phyloP scores from a whole-genome alignment of 2,888 invertebrate genomes.

The Sesia apiformis region DNA sequence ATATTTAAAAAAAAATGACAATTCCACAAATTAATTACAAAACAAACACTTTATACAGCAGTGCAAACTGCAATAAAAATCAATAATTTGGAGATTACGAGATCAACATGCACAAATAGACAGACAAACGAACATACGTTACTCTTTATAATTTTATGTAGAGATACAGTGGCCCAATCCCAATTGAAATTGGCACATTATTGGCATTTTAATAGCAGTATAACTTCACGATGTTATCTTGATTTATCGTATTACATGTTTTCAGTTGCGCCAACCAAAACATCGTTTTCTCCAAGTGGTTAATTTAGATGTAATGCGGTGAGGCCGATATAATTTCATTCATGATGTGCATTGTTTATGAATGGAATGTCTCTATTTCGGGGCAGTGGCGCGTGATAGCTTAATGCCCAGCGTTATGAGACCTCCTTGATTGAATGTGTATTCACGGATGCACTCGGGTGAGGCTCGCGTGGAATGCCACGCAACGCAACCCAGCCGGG shows the following conservation, averaged over 20 bases:
- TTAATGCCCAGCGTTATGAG: conserved; percentile 36
- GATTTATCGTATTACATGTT: conserved; percentile 48
- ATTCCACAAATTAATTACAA: no score
- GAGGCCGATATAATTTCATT: conserved; percentile 46
- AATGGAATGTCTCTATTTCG: conserved; percentile 54
- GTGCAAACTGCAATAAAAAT: no score
- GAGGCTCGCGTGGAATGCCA: conserved; percentile 30
- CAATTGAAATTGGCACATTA: conserved; percentile 55
- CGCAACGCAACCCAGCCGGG: conserved; percentile 11
- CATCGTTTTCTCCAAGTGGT: conserved; percentile 34
- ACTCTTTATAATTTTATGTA: neutral
- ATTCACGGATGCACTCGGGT: conserved; percentile 52
- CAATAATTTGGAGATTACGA: no score
- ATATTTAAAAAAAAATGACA: no score
- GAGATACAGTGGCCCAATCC: conserved; percentile 35
- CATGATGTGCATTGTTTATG: conserved; percentile 54
- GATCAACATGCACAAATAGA: no score
- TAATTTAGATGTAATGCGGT: conserved; percentile 46
- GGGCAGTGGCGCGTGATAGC: conserved; percentile 48
- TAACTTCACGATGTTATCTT: conserved; percentile 56
- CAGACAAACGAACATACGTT: no score
- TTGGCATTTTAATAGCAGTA: conserved; percentile 63
- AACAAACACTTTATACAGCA: no score
- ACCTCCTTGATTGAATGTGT: conserved; percentile 34
- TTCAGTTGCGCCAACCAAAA: conserved; percentile 39